Conservation (phyloP, 2,113 vertebrate genomes). For the Chaetodon auriga region DNA sequence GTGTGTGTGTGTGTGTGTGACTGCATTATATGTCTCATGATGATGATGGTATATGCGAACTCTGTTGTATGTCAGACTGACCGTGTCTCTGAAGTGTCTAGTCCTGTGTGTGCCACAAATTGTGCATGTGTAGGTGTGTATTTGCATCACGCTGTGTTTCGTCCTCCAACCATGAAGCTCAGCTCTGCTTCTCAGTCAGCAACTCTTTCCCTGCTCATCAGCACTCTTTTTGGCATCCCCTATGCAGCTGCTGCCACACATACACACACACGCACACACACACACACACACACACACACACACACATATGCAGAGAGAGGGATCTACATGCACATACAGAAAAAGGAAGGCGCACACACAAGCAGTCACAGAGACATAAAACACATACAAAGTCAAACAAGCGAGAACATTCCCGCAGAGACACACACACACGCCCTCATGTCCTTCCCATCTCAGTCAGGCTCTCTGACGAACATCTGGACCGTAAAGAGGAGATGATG, state of each 20-base stretch:
- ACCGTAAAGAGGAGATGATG: slow-evolving; percentile 69
- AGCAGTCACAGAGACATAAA: slow-evolving; percentile 23
- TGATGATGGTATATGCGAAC: neutral
- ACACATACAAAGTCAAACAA: slow-evolving; percentile 55
- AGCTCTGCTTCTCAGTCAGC: slow-evolving; percentile 71
- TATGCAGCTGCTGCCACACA: slow-evolving; percentile 53
- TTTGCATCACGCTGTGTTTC: slow-evolving; percentile 55
- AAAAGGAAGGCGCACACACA: neutral
- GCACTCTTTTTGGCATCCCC: slow-evolving; percentile 68
- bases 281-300: slow-evolving; percentile 20
- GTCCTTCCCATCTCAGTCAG: slow-evolving; percentile 53
- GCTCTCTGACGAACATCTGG: slow-evolving; percentile 71
- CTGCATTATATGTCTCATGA: neutral
- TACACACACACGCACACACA: slow-evolving; percentile 6
- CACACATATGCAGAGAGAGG: slow-evolving; percentile 10
- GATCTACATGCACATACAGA: neutral
- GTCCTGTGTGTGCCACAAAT: slow-evolving; percentile 7
- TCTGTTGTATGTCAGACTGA: slow-evolving; percentile 11
- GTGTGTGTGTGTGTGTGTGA: neutral
- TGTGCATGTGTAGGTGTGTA: slow-evolving; percentile 14
- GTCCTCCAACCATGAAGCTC: slow-evolving; percentile 58
- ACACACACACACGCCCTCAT: slow-evolving; percentile 21
- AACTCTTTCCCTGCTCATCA: slow-evolving; percentile 73
- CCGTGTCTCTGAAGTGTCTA: slow-evolving; percentile 28
- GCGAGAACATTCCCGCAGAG: slow-evolving; percentile 22